Evolutionary conservation across 2,113 vertebrate genomes (phyloP).

Genomic region (Crotophaga sulcirostris): DNA sequence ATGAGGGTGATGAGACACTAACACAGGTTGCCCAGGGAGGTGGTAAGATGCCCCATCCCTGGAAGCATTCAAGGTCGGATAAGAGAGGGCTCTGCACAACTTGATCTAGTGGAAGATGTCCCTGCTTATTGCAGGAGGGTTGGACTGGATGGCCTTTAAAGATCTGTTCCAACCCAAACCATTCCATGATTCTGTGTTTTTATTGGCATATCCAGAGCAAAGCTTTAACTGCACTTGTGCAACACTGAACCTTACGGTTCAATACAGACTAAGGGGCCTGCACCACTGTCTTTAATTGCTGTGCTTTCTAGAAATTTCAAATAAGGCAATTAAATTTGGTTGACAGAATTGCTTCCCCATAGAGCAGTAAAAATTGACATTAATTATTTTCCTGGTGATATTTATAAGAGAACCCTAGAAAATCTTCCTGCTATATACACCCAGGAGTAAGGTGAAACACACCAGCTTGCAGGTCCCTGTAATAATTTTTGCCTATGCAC

Average conservation of each 20-base stretch:
- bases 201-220: accelerated
- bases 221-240: neutral
- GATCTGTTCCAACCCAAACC: neutral
- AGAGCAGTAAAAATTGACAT: neutral
- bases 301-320: neutral
- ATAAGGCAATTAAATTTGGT: neutral
- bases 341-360: neutral
- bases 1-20: too few relatives aligned
- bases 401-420: neutral
- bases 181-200: too few relatives aligned
- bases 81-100: too few relatives aligned
- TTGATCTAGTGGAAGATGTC: too few relatives aligned
- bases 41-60: too few relatives aligned
- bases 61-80: too few relatives aligned
- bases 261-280: accelerated
- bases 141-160: too few relatives aligned
- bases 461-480: accelerated
- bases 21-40: too few relatives aligned
- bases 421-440: accelerated
- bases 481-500: accelerated
- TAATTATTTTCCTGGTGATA: neutral
- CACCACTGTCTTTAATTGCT: neutral
- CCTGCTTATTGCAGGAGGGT: too few relatives aligned
- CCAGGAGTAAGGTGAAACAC: accelerated
- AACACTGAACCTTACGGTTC: accelerated